A percentile compares a stretch with the other conserved stretches of the same genome.
Evolutionary conservation across 1,140 invertebrate species (phyloP).

Genomic region (Neoseiulus cucumeris): DNA sequence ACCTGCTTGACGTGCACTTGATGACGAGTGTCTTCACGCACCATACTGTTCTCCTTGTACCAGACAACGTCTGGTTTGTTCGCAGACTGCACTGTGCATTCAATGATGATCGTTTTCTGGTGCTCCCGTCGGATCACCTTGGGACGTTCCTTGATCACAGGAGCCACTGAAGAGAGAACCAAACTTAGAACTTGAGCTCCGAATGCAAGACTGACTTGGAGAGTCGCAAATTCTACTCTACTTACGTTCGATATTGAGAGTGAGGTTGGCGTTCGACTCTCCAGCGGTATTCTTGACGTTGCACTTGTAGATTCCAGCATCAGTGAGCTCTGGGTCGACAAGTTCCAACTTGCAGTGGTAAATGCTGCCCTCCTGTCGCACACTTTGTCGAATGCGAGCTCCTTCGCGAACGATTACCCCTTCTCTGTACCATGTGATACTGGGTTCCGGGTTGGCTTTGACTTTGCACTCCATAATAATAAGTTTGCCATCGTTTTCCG

Average conservation of each 20-base stretch:
- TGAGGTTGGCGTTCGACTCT: slow-evolving; percentile 86
- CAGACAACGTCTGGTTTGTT: slow-evolving; percentile 68
- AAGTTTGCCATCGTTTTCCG: slow-evolving; percentile 79
- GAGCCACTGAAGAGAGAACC: slow-evolving; percentile 46
- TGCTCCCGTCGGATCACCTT: slow-evolving; percentile 70
- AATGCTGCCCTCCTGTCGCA: slow-evolving; percentile 6
- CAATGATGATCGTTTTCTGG: slow-evolving; percentile 68
- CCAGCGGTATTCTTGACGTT: slow-evolving; percentile 88
- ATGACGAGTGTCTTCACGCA: slow-evolving; percentile 51
- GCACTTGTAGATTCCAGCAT: slow-evolving; percentile 94
- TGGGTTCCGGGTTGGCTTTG: slow-evolving; percentile 75
- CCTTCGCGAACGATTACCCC: slow-evolving; percentile 47
- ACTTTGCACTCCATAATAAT: slow-evolving; percentile 96
- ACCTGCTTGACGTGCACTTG: slow-evolving; percentile 43
- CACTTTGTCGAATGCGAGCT: background rate
- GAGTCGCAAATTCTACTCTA: slow-evolving; percentile 20
- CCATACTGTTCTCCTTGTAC: slow-evolving; percentile 59
- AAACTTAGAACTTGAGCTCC: no score
- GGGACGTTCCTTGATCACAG: slow-evolving; percentile 75
- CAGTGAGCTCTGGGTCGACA: slow-evolving; percentile 80
- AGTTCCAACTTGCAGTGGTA: slow-evolving; percentile 42
- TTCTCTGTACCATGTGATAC: slow-evolving; percentile 76
- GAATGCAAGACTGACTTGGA: no score
- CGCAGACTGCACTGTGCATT: slow-evolving; percentile 67
- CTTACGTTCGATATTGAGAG: slow-evolving; percentile 92